Conservation (phyloP, 2,113 vertebrate species). For the Setophaga kirtlandii region DNA sequence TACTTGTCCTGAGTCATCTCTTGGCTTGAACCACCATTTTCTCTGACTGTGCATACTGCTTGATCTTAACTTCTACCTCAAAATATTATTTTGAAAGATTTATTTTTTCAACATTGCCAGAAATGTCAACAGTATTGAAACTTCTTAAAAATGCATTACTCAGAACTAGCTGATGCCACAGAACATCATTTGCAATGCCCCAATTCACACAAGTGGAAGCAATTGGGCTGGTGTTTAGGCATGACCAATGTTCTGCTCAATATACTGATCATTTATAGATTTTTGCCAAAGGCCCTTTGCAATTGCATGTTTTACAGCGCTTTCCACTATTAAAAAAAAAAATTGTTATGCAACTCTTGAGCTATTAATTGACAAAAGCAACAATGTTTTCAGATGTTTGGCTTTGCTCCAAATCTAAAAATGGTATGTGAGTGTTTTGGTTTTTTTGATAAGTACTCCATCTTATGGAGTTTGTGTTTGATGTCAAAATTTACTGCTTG, state of each 20-base stretch:
- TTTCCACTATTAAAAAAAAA: neutral
- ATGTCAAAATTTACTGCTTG: neutral
- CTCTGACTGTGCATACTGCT: neutral
- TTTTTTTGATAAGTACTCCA: neutral
- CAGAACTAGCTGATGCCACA: neutral
- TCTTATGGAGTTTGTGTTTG: neutral
- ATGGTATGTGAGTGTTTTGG: neutral
- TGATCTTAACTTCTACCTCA: neutral
- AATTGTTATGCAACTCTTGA: neutral
- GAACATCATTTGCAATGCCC: neutral
- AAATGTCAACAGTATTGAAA: neutral
- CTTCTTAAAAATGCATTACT: neutral
- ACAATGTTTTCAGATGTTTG: constrained; percentile 1
- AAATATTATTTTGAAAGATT: neutral
- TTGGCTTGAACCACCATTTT: neutral
- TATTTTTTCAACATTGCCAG: neutral
- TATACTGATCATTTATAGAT: neutral
- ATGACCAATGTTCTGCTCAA: neutral
- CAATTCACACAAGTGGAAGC: neutral
- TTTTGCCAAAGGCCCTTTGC: neutral
- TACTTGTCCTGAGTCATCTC: neutral
- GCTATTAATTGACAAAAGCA: neutral
- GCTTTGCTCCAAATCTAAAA: neutral
- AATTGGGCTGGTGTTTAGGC: neutral
- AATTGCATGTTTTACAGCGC: neutral